Conservation (phyloP, 2,888 invertebrate genomes). For the Lapara coniferarum region DNA sequence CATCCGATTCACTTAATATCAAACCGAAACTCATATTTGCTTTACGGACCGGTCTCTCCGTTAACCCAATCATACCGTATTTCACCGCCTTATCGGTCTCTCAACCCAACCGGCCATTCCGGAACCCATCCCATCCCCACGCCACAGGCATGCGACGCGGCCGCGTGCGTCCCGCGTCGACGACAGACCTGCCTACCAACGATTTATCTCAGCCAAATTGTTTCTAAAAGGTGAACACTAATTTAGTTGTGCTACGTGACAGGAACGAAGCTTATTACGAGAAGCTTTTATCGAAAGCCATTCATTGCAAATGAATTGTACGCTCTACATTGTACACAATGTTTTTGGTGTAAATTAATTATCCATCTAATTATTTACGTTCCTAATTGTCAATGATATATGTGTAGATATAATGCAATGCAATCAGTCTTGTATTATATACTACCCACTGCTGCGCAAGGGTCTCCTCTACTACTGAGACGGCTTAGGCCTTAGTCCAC, state of each 20-base stretch:
- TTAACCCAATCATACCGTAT: too few species aligned
- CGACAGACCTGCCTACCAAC: slow-evolving; percentile 61
- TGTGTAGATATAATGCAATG: too few species aligned
- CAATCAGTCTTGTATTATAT: too few species aligned
- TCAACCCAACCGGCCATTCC: not conserved
- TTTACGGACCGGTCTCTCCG: too few species aligned
- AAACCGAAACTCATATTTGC: too few species aligned
- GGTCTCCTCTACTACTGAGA: too few species aligned
- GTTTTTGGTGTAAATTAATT: not conserved
- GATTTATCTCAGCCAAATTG: slow-evolving; percentile 69
- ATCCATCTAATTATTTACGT: not conserved
- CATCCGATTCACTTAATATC: too few species aligned
- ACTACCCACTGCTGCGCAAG: too few species aligned
- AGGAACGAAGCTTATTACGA: slow-evolving; percentile 24
- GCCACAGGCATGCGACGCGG: slow-evolving; percentile 41
- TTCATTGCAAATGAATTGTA: not conserved
- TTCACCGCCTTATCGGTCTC: too few species aligned
- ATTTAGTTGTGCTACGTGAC: slow-evolving; percentile 23
- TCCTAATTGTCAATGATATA: too few species aligned
- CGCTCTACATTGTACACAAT: not conserved
- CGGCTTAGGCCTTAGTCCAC: too few species aligned
- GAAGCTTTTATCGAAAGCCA: slow-evolving; percentile 25
- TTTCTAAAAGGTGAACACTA: slow-evolving; percentile 69
- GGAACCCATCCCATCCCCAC: slow-evolving; percentile 12
- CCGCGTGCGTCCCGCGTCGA: slow-evolving; percentile 48